phyloP scores from a whole-genome alignment of 2,113 vertebrate genomes.

The Caracal caracal region DNA sequence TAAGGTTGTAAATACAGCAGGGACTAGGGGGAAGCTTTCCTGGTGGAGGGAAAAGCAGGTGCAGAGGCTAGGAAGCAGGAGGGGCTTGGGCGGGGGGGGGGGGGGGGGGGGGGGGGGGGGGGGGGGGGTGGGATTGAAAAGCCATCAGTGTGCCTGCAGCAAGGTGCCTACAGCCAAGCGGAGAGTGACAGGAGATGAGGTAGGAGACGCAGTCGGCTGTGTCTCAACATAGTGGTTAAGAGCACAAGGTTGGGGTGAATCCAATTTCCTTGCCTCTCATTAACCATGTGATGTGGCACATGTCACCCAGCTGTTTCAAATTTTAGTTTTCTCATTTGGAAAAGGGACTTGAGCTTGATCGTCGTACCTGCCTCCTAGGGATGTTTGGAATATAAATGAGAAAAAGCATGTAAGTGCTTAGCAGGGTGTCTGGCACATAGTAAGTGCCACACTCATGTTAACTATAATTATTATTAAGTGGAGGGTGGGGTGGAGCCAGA shows the following conservation, averaged over 20 bases:
- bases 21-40: not conserved
- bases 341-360: not conserved
- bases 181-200: not conserved
- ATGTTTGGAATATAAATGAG: not conserved
- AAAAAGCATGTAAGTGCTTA: not conserved
- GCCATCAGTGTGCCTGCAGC: not conserved
- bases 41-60: not conserved
- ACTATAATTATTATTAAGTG: no score
- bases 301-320: not conserved
- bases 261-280: not conserved
- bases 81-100: not conserved
- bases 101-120: not conserved
- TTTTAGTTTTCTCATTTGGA: not conserved
- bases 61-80: not conserved
- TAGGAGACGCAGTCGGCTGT: not conserved
- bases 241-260: not conserved
- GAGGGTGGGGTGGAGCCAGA: not conserved
- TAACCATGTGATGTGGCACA: not conserved
- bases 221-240: not conserved
- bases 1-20: not conserved
- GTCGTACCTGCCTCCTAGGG: not conserved
- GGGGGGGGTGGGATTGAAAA: not conserved
- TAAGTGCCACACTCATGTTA: not conserved
- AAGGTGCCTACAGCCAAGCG: fast-evolving
- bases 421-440: not conserved